Percentiles rank a stretch among this genome's conserved stretches.
Evolutionary conservation across 2,797 vertebrate genomes (phyloP).

Genomic region (Rallus crepitans): DNA sequence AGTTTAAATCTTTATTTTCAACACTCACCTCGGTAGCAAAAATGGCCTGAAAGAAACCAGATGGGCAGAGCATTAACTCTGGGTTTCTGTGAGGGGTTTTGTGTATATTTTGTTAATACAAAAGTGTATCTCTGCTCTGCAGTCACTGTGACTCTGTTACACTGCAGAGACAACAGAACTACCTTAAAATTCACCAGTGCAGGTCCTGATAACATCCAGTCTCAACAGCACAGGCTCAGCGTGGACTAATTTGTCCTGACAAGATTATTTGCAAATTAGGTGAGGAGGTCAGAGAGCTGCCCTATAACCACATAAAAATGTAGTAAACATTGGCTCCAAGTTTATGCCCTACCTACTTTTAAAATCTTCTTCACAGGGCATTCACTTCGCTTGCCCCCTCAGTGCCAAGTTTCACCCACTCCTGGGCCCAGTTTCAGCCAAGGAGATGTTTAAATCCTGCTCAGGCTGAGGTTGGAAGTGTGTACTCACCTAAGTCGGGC

Average conservation of each 20-base stretch:
- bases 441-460: background rate
- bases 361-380: background rate
- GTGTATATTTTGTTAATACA: background rate
- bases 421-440: background rate
- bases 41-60: conserved; percentile 15
- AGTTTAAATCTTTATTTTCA: conserved; percentile 37
- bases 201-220: conserved; percentile 45
- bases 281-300: conserved; percentile 60
- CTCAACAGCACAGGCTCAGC: conserved; percentile 30
- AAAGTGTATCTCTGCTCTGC: background rate
- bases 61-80: background rate
- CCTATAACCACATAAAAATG: conserved; percentile 11
- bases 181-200: conserved; percentile 16
- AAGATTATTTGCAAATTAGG: conserved; percentile 67
- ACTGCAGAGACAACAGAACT: background rate
- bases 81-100: background rate
- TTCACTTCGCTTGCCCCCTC: background rate
- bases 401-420: background rate
- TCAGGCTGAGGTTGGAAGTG: background rate
- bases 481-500: background rate
- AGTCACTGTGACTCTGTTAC: background rate
- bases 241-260: conserved; percentile 55
- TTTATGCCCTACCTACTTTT: background rate
- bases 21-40: background rate
- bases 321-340: background rate